Evolutionary conservation across 1,140 invertebrate genomes (phyloP).

Genomic region (Lepidurus couesii): DNA sequence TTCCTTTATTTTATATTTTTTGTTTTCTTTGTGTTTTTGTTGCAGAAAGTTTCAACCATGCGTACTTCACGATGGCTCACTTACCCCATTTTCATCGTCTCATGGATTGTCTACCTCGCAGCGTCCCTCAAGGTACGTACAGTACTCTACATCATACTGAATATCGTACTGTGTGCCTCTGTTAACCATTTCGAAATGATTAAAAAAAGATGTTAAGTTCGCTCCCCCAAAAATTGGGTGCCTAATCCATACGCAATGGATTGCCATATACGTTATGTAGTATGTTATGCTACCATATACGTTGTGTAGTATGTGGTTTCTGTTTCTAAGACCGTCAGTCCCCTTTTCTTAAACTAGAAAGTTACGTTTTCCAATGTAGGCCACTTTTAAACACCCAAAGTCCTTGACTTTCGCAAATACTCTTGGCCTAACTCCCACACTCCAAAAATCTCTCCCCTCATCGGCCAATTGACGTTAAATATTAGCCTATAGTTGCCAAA

Average conservation of each 20-base stretch:
- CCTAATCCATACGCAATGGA: not conserved
- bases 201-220: not conserved
- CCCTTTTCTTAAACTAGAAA: not conserved
- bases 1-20: not conserved
- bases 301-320: too few relatives aligned
- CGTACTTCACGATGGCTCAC: constrained; percentile 8
- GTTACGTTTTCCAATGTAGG: not conserved
- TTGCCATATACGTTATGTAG: not conserved
- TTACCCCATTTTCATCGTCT: constrained; percentile 19
- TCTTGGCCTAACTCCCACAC: not conserved
- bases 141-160: not conserved
- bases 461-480: too few relatives aligned
- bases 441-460: not conserved
- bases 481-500: not conserved
- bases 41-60: not conserved
- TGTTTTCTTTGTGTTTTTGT: not conserved
- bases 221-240: not conserved
- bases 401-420: not conserved
- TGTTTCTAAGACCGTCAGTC: not conserved
- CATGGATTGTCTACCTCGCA: not conserved
- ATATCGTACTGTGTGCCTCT: too few relatives aligned
- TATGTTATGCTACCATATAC: too few relatives aligned
- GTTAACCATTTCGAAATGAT: not conserved
- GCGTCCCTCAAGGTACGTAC: not conserved
- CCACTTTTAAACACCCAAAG: not conserved